Conservation (phyloP, 2,113 vertebrate genomes). For the Fregetta grallaria region DNA sequence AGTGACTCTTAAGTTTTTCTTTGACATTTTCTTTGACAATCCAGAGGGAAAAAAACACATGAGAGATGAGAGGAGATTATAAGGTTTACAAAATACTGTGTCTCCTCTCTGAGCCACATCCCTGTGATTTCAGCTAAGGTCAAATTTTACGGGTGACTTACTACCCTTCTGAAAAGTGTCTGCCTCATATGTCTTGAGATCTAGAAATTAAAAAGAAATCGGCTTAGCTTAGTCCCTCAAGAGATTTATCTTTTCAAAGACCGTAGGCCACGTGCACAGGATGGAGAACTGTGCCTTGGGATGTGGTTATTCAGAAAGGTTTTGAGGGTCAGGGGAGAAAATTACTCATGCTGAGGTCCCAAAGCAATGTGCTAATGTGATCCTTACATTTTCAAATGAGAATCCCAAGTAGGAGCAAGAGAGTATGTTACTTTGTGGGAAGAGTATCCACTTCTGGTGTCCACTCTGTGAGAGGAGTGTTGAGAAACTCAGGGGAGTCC, state of each 20-base stretch:
- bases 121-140: background rate
- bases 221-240: background rate
- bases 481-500: background rate
- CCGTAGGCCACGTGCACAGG: background rate
- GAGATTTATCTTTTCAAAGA: conserved; percentile 15
- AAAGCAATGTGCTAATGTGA: background rate
- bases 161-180: conserved; percentile 1
- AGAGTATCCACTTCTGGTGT: background rate
- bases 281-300: background rate
- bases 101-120: background rate
- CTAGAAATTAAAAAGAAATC: conserved; percentile 18
- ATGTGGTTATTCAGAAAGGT: background rate
- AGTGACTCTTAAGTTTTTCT: background rate
- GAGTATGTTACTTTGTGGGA: background rate
- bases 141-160: background rate
- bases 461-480: background rate
- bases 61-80: background rate
- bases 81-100: background rate
- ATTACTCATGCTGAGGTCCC: background rate
- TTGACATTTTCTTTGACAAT: background rate
- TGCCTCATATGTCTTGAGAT: background rate
- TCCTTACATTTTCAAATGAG: background rate
- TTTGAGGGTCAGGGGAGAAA: background rate
- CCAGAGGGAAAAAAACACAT: background rate
- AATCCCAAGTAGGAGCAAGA: background rate